Evolutionary conservation across 1,140 invertebrate species (phyloP).

Genomic region (Catajapyx aquilonaris): DNA sequence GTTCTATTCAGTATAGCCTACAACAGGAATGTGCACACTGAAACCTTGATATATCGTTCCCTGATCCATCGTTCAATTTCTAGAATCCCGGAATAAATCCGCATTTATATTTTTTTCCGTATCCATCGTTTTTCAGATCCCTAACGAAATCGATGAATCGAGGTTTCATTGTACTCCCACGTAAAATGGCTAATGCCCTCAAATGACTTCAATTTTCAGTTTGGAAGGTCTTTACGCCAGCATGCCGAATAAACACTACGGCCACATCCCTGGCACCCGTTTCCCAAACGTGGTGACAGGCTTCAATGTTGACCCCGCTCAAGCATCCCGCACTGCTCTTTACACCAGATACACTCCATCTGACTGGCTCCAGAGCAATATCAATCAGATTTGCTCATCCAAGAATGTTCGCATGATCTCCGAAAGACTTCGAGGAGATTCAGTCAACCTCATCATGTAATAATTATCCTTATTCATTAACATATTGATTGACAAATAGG

Average conservation of each 20-base stretch:
- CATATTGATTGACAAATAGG: no score
- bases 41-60: constrained; percentile 11
- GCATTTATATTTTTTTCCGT: no score
- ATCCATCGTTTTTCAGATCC: no score
- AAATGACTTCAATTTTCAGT: no score
- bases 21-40: no score
- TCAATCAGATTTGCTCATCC: constrained; percentile 64
- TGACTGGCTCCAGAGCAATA: constrained; percentile 75
- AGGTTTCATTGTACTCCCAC: no score
- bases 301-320: constrained; percentile 50
- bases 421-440: constrained; percentile 27
- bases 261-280: constrained; percentile 23
- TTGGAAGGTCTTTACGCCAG: constrained; percentile 7
- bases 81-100: no score
- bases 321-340: constrained; percentile 49
- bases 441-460: background rate
- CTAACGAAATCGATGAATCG: no score
- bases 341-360: constrained; percentile 71
- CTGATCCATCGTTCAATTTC: no score
- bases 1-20: no score
- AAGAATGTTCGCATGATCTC: constrained; percentile 63
- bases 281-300: constrained; percentile 61
- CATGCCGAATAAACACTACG: constrained; percentile 12
- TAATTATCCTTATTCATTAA: no score
- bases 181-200: no score